Conservation (phyloP, 2,113 vertebrate species). For the Hippocampus abdominalis region DNA sequence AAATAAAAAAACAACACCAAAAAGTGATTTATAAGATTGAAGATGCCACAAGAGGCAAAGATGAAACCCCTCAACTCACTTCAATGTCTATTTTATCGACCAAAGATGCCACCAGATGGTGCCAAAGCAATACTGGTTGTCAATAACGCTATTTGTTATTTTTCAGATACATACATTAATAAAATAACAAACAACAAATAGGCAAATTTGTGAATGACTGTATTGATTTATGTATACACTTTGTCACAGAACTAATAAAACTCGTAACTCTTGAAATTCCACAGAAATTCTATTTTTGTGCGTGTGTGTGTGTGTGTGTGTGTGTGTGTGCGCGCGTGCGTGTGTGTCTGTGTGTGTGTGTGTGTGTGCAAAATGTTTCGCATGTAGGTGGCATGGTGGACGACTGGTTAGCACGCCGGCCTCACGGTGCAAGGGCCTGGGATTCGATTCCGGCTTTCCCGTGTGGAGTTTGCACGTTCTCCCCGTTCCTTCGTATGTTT, state of each 20-base stretch:
- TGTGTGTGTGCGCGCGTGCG: no score
- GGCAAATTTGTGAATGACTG: neutral
- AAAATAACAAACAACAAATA: neutral
- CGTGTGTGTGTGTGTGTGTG: neutral
- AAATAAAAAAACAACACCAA: no score
- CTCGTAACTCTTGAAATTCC: neutral
- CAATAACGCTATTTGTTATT: neutral
- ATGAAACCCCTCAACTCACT: constrained; percentile 5
- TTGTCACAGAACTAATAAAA: neutral
- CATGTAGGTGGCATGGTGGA: no score
- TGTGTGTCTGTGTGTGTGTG: no score
- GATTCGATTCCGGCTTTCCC: no score
- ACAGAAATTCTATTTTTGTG: neutral
- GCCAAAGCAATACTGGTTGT: neutral
- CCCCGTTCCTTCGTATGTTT: no score
- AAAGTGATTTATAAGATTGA: no score
- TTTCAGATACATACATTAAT: no score
- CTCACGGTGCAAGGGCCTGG: no score
- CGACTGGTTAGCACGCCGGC: no score
- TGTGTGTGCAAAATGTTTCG: no score
- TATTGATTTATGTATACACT: neutral
- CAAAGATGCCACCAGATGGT: neutral
- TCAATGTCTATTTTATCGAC: neutral
- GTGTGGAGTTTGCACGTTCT: no score
- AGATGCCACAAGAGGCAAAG: neutral